Conservation (phyloP, 2,797 vertebrate genomes). For the Lateolabrax maculatus region DNA sequence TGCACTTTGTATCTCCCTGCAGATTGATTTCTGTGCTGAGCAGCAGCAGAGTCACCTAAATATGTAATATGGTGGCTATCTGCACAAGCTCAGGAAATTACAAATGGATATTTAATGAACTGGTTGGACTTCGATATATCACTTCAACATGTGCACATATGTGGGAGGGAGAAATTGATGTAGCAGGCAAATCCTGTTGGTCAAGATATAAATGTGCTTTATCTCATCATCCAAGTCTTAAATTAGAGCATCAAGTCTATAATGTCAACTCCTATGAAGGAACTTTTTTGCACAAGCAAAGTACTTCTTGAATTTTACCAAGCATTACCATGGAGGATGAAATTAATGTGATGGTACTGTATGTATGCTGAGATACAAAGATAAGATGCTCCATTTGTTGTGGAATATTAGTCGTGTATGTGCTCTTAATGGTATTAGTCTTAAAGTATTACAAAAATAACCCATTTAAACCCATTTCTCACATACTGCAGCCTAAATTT, state of each 20-base stretch:
- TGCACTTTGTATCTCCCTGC: conserved; percentile 30
- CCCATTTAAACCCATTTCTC: conserved; percentile 28
- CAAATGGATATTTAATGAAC: conserved; percentile 78
- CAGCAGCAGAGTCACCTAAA: conserved; percentile 61
- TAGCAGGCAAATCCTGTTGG: conserved; percentile 47
- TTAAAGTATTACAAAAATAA: conserved; percentile 2
- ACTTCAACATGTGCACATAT: conserved; percentile 52
- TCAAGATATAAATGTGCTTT: conserved; percentile 53
- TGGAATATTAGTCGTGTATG: not conserved
- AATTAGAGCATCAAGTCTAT: conserved; percentile 46
- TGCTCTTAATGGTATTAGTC: conserved; percentile 19
- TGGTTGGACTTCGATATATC: conserved; percentile 68
- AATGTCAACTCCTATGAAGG: conserved; percentile 33
- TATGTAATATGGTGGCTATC: conserved; percentile 70
- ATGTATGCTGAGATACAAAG: conserved; percentile 32
- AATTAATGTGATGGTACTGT: conserved; percentile 27
- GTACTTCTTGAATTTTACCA: conserved; percentile 31
- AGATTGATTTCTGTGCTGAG: conserved; percentile 64
- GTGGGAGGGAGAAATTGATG: conserved; percentile 58
- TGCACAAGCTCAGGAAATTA: conserved; percentile 73
- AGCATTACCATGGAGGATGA: conserved; percentile 22
- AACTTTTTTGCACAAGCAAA: conserved; percentile 34
- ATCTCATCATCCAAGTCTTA: conserved; percentile 54
- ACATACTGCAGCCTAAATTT: conserved; percentile 40
- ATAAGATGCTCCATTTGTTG: conserved; percentile 28